Percentiles rank a stretch among this genome's conserved stretches.
phyloP scores from a whole-genome alignment of 64 coral and sea anemone genomes.

The Montipora foliosa region DNA sequence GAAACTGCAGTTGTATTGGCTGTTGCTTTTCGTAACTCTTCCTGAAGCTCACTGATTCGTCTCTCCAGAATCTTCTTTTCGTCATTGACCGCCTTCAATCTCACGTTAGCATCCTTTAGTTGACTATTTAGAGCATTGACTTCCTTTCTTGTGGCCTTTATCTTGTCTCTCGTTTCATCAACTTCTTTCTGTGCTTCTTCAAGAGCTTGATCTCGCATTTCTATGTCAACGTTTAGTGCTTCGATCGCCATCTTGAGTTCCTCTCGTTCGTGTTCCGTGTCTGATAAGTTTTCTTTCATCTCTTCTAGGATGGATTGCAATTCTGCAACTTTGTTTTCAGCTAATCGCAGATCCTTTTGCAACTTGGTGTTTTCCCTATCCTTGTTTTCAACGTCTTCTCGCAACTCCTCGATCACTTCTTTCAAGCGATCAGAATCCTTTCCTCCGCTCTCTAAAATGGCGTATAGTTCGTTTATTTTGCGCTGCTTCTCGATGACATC shows the following conservation, averaged over 20 bases:
- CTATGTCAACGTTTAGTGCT: background rate
- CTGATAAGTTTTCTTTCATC: conserved; percentile 32
- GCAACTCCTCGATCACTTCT: conserved; percentile 30
- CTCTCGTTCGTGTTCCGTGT: conserved; percentile 62
- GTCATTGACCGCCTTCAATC: conserved; percentile 71
- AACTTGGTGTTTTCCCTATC: conserved; percentile 31
- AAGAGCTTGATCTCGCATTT: conserved; percentile 32
- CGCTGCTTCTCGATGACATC: conserved; percentile 72
- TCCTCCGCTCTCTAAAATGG: conserved; percentile 69
- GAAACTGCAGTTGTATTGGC: conserved; percentile 8
- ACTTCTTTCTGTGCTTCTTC: conserved; percentile 66
- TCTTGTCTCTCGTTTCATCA: conserved; percentile 30
- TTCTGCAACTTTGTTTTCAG: background rate
- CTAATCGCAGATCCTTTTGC: background rate
- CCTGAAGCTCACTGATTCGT: conserved; percentile 66
- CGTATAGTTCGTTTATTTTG: conserved; percentile 74
- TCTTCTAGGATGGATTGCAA: conserved; percentile 47
- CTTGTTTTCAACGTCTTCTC: conserved; percentile 23
- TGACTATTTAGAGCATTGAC: conserved; percentile 46
- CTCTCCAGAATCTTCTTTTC: conserved; percentile 53
- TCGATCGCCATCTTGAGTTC: conserved; percentile 56
- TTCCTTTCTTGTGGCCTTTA: conserved; percentile 77
- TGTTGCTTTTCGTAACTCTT: conserved; percentile 19
- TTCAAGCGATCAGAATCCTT: conserved; percentile 75
- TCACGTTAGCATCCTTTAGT: conserved; percentile 76